phyloP scores from a whole-genome alignment of 2,888 invertebrate genomes.

The Rhorus exstirpatorius region DNA sequence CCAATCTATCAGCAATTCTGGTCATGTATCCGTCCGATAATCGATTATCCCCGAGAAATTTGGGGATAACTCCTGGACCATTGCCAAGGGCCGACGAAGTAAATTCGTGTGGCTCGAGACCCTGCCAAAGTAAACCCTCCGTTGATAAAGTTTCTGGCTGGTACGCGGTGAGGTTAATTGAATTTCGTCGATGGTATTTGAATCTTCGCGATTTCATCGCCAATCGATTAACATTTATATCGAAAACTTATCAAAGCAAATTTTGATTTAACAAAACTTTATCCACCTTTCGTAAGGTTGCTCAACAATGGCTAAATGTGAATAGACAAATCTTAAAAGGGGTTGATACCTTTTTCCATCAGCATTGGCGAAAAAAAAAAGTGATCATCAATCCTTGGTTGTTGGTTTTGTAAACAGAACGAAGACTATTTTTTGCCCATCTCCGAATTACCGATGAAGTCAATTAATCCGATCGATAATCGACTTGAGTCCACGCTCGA shows the following conservation, averaged over 20 bases:
- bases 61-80: slow-evolving; percentile 48
- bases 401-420: no score
- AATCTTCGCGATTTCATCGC: not conserved
- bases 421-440: no score
- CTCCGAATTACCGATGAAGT: no score
- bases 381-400: no score
- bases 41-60: slow-evolving; percentile 49
- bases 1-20: slow-evolving; percentile 26
- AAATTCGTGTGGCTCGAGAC: slow-evolving; percentile 25
- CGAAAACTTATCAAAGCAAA: not conserved
- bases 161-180: slow-evolving; percentile 15
- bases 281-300: no score
- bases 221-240: not conserved
- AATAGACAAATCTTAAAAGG: no score
- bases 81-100: slow-evolving; percentile 37
- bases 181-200: not conserved
- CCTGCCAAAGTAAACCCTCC: not conserved
- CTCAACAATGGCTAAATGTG: no score
- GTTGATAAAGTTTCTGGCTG: slow-evolving; percentile 18
- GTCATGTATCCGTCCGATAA: slow-evolving; percentile 47
- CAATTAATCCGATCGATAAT: no score
- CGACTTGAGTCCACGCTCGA: no score
- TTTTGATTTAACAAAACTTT: no score
- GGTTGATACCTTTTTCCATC: no score
- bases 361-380: no score